Evolutionary conservation across 2,888 invertebrate genomes (phyloP).

Genomic region (Tanypteryx hageni): DNA sequence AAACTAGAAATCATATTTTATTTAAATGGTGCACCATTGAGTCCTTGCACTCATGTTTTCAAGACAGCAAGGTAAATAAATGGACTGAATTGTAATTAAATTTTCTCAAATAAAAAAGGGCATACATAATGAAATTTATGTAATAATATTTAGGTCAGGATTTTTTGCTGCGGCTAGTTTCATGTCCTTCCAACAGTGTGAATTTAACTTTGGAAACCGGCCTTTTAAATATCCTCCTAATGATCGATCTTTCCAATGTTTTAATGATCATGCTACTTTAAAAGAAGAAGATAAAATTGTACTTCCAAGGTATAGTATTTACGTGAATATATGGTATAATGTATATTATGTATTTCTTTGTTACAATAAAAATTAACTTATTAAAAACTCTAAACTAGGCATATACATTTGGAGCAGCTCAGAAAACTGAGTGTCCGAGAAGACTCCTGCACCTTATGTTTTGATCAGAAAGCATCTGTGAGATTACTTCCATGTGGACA

Average conservation of each 20-base stretch:
- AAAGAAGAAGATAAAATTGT: conserved; percentile 88
- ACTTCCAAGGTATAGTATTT: conserved; percentile 80
- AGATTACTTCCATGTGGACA: conserved; percentile 89
- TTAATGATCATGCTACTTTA: conserved; percentile 88
- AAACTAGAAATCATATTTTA: conserved; percentile 86
- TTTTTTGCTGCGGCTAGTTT: conserved; percentile 97
- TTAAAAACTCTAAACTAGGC: conserved; percentile 76
- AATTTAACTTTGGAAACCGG: conserved; percentile 92
- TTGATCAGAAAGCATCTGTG: conserved; percentile 86
- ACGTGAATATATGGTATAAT: neutral
- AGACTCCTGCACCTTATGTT: conserved; percentile 92
- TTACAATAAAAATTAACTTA: neutral
- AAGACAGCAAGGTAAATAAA: conserved; percentile 82
- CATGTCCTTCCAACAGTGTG: conserved; percentile 97
- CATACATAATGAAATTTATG: neutral
- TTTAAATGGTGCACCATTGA: conserved; percentile 86
- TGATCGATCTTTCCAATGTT: conserved; percentile 81
- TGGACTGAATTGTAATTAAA: neutral
- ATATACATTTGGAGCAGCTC: conserved; percentile 86
- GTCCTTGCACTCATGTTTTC: conserved; percentile 85
- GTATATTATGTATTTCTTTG: neutral
- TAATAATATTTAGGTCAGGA: conserved; percentile 81
- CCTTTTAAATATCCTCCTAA: conserved; percentile 87
- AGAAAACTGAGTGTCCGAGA: conserved; percentile 86
- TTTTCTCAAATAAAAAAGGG: neutral